Evolutionary conservation across 2,888 invertebrate species (phyloP), one percentile per base, ranked within the genome.

Genomic region (Heteromyza rotundicornis): DNA sequence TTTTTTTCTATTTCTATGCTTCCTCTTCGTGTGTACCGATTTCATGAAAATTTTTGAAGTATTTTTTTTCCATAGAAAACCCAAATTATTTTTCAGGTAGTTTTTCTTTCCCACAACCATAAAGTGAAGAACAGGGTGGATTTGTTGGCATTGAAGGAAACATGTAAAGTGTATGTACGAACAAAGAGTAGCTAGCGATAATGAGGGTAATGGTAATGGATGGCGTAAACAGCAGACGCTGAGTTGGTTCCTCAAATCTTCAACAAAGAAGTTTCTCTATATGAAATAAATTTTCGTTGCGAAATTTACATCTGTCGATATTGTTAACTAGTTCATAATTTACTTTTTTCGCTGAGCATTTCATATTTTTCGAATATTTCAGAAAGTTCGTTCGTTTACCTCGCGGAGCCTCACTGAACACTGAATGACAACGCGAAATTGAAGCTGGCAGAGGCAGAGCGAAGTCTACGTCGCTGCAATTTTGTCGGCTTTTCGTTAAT

Each of bases 371-470:
- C n/a, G n/a, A n/a, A n/a, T n/a, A n/a, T n/a, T n/a, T n/a, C n/a
- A 32, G 7, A 32, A 5, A 32, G 12, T 32, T 32, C 12, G 32
- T 63, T 60, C 54, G 51, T 27, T 44, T n/a, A 64, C 68, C 64
- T 62, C 64, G 23, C 51, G 1, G 23, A 51, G 35, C 40, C 32
- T 55, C 56, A 51, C 51, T 24, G 35, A 8, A 8, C 12, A 12
- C 32, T 65, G 71, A 70, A 78, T 78, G 78, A 78, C 78, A 72
- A 70, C 70, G 78, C 78, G 75, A 76, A 75, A 68, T 77, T 76
- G 73, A 74, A 74, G 70, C 68, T 66, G 60, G 66, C 67, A 40
- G 65, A 66, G 65, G 65, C 68, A 67, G 65, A 59, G 65, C 67
- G 61, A 59, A 40, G 61, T 64, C 50, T 64, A 49, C 35, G 32